Evolutionary conservation across 1,140 invertebrate species (phyloP), one percentile per base, ranked within the genome.

Genomic region (Gryon sp.): DNA sequence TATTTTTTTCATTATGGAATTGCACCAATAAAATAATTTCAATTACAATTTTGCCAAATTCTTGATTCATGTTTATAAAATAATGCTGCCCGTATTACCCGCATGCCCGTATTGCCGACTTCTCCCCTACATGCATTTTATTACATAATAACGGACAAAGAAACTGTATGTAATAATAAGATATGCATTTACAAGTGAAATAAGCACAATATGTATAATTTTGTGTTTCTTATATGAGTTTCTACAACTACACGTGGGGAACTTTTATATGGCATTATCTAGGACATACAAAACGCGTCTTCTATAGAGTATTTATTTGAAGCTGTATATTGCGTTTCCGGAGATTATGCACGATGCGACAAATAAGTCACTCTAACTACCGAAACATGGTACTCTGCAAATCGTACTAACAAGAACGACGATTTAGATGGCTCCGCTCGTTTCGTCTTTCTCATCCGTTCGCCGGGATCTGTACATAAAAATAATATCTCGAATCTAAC

Each of bases 361-460:
- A 55, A 73, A 68, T 79, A 81, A 83, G 81, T 83, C 77, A 81
- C 52, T 55, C 30, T 53, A 62, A 76, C 38, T 76, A 68, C 65
- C 73, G 69, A 82, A 76, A 75, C 60, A 75, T 53, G 59, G 32
- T 52, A 59, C 72, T 74, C 69, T 68, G 72, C 72, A 73, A 82
- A 83, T 72, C 73, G 60, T 34, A 74, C 79, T 80, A 83, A 83
- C 79, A 81, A 83, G 82, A 72, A 81, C 79, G 69, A 75, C 81
- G 72, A 81, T 83, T 83, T 82, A 83, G 79, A 72, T 63, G 74
- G 78, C 66, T 53, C 53, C 76, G 57, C 73, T 28, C 55, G 41
- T 66, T 75, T 75, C 65, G 63, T 57, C 76, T 79, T 69, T 76
- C 76, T 38, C 50, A 28, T 18, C 24, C 22, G 24, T 48, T 53